Evolutionary conservation across 2,113 vertebrate species (phyloP).

Genomic region (Clarias magur): DNA sequence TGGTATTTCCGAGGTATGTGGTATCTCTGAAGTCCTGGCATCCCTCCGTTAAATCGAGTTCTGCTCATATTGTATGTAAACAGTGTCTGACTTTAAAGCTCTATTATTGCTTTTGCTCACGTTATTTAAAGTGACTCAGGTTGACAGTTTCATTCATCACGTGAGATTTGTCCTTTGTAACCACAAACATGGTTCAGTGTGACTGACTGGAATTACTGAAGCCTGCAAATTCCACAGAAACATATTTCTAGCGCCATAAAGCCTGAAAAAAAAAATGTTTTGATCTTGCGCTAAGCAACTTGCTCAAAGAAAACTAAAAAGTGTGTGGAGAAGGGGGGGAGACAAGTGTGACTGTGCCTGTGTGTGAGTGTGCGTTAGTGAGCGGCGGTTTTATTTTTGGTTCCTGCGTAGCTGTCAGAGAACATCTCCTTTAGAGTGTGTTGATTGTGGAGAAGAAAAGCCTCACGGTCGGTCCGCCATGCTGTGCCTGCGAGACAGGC

Average conservation of each 20-base stretch:
- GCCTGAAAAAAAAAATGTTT: conserved; percentile 11
- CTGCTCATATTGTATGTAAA: neutral
- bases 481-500: conserved; percentile 38
- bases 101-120: neutral
- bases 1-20: neutral
- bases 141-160: conserved; percentile 24
- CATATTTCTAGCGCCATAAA: conserved; percentile 11
- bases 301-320: conserved; percentile 19
- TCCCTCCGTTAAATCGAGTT: neutral
- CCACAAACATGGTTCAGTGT: conserved; percentile 1
- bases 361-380: conserved; percentile 23
- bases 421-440: conserved; percentile 57
- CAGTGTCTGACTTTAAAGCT: conserved; percentile 16
- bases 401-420: conserved; percentile 54
- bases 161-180: conserved; percentile 1
- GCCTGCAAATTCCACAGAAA: conserved; percentile 29
- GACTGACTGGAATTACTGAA: conserved; percentile 21
- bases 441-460: conserved; percentile 52
- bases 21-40: neutral
- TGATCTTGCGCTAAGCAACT: conserved; percentile 25
- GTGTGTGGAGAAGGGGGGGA: neutral
- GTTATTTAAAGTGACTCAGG: conserved; percentile 2
- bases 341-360: conserved; percentile 13
- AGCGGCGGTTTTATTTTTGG: conserved; percentile 52
- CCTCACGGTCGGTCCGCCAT: conserved; percentile 40